Evolutionary conservation across 2,888 invertebrate species (phyloP).

Genomic region (Eupithecia vulgata): DNA sequence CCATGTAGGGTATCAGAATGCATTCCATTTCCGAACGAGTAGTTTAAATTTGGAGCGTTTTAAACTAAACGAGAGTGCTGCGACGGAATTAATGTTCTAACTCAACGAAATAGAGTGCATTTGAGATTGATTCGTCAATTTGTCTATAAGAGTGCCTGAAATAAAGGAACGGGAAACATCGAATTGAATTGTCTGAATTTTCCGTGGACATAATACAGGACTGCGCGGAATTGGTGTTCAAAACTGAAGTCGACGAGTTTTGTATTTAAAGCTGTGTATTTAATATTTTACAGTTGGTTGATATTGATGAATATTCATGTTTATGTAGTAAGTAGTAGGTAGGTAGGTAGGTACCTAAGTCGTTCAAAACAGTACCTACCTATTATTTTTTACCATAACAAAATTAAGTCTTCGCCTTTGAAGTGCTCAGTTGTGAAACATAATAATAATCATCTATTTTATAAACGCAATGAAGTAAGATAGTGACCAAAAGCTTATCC

Average conservation of each 20-base stretch:
- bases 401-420: background rate
- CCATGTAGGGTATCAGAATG: constrained; percentile 52
- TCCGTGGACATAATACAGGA: background rate
- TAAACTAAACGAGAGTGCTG: constrained; percentile 46
- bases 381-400: too few relatives aligned
- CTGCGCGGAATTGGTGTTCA: background rate
- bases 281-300: too few relatives aligned
- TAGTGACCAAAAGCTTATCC: background rate
- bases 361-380: too few relatives aligned
- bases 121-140: constrained; percentile 40
- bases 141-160: constrained; percentile 29
- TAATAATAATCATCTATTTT: background rate
- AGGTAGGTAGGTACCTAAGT: too few relatives aligned
- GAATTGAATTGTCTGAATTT: constrained; percentile 31
- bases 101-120: constrained; percentile 42
- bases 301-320: too few relatives aligned
- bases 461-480: background rate
- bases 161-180: constrained; percentile 29
- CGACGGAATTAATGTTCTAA: constrained; percentile 41
- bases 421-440: background rate
- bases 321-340: too few relatives aligned
- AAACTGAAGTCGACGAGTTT: background rate
- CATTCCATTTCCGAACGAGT: constrained; percentile 62
- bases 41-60: constrained; percentile 64
- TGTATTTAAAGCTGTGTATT: too few relatives aligned